phyloP scores from a whole-genome alignment of 2,888 invertebrate genomes.

The Myopa testacea region DNA sequence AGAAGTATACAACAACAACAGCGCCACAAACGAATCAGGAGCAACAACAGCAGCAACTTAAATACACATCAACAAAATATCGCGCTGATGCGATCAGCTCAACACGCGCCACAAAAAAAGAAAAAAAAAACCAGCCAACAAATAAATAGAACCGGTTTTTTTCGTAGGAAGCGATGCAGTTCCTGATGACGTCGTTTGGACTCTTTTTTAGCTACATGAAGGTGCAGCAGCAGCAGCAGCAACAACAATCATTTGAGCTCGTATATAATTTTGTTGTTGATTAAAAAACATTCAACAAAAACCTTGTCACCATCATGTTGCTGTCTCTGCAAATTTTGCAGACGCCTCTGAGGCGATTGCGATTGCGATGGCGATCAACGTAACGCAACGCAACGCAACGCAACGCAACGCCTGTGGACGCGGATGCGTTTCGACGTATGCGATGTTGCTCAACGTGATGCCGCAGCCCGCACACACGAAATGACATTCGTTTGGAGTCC shows the following conservation, averaged over 20 bases:
- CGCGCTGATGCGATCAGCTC: constrained; percentile 44
- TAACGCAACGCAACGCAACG: not conserved
- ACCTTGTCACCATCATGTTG: constrained; percentile 3
- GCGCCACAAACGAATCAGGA: not conserved
- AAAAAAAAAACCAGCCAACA: too few species aligned
- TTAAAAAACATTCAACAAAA: not conserved
- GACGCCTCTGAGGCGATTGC: constrained; percentile 1
- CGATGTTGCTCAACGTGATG: not conserved
- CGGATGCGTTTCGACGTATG: not conserved
- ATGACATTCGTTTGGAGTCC: not conserved
- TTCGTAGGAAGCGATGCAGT: not conserved
- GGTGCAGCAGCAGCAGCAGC: not conserved
- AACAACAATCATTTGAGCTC: not conserved
- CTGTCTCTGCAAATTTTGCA: constrained; percentile 10
- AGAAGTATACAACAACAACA: constrained; percentile 10
- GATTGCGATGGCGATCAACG: not conserved
- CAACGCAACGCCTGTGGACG: not conserved
- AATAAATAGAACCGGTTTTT: constrained; percentile 3
- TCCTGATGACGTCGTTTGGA: not conserved
- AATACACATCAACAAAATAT: constrained; percentile 33
- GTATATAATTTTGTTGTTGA: constrained; percentile 15
- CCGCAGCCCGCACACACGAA: not conserved
- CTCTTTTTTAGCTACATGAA: not conserved
- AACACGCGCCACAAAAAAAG: constrained; percentile 48
- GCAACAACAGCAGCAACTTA: not conserved